Base-by-base conservation (phyloP, 2,888 invertebrate genomes). In the Leptinotarsa juncta region DNA sequence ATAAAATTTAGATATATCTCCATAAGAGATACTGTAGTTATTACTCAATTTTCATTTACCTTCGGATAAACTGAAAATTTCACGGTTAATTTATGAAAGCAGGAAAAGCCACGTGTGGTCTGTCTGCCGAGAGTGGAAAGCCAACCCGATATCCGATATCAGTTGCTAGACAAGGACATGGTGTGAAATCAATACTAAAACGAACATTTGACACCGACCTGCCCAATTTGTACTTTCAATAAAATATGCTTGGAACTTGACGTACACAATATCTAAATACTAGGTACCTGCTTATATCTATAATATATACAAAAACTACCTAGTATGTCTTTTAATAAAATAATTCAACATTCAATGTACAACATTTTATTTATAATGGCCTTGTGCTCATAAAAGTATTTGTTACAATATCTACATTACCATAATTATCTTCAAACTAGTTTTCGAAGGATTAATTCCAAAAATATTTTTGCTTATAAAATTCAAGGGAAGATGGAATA, bases 161-260 rank as follows among this genome's bases (percentile, higher is more conserved):
- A 62, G 62, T 42, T 42, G 62, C 69, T 53, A 67, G 76, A 85
- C 67, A 78, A 80, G 78, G 84, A 84, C 69, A 5, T 18, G 73
- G 62, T 75, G 62, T 75, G 79, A 83, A 84, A 85, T 85, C 85
- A 84, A 85, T 85, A 85, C 81, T 78, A 77, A 75, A 76, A 74
- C 65, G 72, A 68, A 79, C 74, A 68, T 70, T 72, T 53, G 49
- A 69, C 60, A 68, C 75, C 68, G 79, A 79, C 79, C 78, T 79
- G 78, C 79, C 79, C 79, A 78, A 78, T 77, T 69, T 70, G 57
- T 48, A 32, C 20, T n/a, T 42, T 42, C 10, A 12, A 42, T 42
- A 42, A 42, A 42, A 42, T 42, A 42, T 42, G 42, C 12, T 42
- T 42, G 10, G 42, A 42, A 42, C 42, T 42, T 10, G 12, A 42